A percentile compares a stretch with the other conserved stretches of the same genome.
Evolutionary conservation across 2,888 invertebrate genomes (phyloP).

Genomic region (Therioaphis trifolii): DNA sequence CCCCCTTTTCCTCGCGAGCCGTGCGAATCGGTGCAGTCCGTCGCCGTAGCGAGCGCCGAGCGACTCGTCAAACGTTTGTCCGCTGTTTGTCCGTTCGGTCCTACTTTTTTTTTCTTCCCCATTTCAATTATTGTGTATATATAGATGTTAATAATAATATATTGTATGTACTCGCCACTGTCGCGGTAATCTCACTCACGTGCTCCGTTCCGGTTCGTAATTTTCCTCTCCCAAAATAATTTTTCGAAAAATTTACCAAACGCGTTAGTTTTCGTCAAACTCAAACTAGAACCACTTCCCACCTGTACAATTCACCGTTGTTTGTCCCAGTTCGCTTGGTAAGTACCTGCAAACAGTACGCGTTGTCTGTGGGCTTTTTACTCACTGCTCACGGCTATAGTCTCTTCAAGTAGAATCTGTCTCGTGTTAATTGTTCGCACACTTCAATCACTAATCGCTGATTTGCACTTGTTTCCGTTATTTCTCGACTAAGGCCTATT

Average conservation of each 20-base stretch:
- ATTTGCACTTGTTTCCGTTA: no score
- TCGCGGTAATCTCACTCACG: no score
- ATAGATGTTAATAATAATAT: slow-evolving; percentile 18
- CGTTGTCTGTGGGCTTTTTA: neutral
- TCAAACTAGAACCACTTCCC: neutral
- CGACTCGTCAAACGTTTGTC: neutral
- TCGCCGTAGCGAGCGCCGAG: neutral
- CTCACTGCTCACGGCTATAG: neutral
- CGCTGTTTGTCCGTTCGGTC: neutral
- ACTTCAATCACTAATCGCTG: no score
- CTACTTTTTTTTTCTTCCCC: neutral
- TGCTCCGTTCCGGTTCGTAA: neutral
- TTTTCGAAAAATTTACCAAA: neutral
- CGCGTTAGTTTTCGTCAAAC: slow-evolving; percentile 35
- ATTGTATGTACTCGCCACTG: no score
- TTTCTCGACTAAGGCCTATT: no score
- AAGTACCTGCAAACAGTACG: slow-evolving; percentile 8
- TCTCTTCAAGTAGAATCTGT: no score
- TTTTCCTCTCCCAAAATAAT: no score
- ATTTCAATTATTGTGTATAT: neutral
- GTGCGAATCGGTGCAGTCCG: neutral
- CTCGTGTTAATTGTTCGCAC: no score
- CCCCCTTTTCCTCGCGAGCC: no score
- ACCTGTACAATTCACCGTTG: slow-evolving; percentile 28
- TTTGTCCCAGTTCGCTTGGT: slow-evolving; percentile 42